phyloP scores from a whole-genome alignment of 2,113 vertebrate genomes.

The Megaceryle torquata region DNA sequence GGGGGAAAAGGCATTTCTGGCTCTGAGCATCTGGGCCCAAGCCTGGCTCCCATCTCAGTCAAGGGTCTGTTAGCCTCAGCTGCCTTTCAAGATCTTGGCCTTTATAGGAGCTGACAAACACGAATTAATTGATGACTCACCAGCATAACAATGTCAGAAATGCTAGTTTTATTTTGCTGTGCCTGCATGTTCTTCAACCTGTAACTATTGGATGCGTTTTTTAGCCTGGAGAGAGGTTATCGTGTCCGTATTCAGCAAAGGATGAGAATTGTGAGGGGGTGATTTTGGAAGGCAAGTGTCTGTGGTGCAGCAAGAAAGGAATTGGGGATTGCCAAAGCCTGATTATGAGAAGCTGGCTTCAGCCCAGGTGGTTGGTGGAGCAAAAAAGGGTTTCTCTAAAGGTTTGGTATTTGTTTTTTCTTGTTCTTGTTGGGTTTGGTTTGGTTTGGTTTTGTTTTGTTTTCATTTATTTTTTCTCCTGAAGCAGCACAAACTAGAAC shows the following conservation, averaged over 20 bases:
- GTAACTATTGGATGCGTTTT: background rate
- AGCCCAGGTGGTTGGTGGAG: background rate
- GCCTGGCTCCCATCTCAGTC: background rate
- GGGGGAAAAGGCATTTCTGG: background rate
- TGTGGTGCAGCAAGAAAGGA: background rate
- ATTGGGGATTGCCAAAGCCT: background rate
- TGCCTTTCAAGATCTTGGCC: background rate
- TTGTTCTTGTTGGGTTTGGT: background rate
- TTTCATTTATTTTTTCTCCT: background rate
- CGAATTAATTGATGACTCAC: conserved; percentile 18
- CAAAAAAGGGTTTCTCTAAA: background rate
- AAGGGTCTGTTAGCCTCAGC: background rate
- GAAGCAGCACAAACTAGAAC: background rate
- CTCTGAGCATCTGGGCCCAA: background rate
- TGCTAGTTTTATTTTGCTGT: background rate
- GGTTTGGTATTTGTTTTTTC: background rate
- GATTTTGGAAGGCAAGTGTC: background rate
- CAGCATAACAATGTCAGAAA: background rate
- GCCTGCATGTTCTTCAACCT: conserved; percentile 5
- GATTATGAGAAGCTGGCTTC: background rate
- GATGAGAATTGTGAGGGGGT: background rate
- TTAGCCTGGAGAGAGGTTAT: background rate
- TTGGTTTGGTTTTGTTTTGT: too few relatives aligned
- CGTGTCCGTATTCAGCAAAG: background rate
- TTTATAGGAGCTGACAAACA: conserved; percentile 28